Evolutionary conservation across 2,888 invertebrate genomes (phyloP).

Genomic region (Erebia aethiops): DNA sequence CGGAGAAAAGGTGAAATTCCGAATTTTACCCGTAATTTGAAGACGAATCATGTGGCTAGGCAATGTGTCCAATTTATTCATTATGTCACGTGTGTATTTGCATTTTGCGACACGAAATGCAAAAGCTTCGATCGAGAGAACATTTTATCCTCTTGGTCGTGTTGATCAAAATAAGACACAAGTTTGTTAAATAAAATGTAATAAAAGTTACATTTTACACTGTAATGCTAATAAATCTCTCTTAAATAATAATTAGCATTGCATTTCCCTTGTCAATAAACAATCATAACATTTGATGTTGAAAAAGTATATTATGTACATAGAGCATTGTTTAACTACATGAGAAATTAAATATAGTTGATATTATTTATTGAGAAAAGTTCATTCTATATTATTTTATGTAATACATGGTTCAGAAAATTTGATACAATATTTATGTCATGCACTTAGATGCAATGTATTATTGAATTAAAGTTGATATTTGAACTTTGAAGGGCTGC

Average conservation of each 20-base stretch:
- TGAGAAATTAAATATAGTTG: slow-evolving; percentile 45
- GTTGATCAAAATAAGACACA: slow-evolving; percentile 39
- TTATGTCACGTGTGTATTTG: too few relatives aligned
- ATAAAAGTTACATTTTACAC: slow-evolving; percentile 63
- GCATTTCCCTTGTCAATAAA: slow-evolving; percentile 62
- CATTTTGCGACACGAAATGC: too few relatives aligned
- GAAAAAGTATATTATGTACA: slow-evolving; percentile 43
- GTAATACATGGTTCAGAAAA: background rate
- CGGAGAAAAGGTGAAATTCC: too few relatives aligned
- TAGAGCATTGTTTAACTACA: slow-evolving; percentile 40
- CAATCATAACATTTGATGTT: slow-evolving; percentile 55
- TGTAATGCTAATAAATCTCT: slow-evolving; percentile 63
- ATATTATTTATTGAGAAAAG: slow-evolving; percentile 23
- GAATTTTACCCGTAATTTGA: too few relatives aligned
- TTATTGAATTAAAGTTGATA: too few relatives aligned
- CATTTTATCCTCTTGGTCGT: background rate
- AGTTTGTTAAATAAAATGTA: slow-evolving; percentile 67
- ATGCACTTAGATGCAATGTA: background rate
- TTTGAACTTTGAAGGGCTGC: too few relatives aligned
- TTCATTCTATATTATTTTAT: slow-evolving; percentile 22
- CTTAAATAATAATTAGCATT: slow-evolving; percentile 59
- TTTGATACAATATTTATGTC: background rate
- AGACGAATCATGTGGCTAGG: too few relatives aligned
- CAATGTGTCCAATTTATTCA: too few relatives aligned
- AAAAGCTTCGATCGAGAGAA: too few relatives aligned